Conservation (phyloP, 2,113 vertebrate species). For the Pyxicephalus adspersus region DNA sequence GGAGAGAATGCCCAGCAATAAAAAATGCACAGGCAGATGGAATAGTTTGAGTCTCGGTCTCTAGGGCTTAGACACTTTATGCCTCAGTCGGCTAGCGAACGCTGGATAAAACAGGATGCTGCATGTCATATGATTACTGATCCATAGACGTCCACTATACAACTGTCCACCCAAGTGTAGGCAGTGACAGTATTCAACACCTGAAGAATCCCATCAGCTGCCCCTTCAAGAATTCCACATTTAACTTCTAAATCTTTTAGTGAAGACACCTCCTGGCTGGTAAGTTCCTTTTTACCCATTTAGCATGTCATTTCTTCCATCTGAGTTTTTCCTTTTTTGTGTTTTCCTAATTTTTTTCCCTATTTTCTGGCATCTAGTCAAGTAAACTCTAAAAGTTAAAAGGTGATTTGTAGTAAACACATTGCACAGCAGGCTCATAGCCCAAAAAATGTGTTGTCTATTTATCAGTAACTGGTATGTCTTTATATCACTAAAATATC, state of each 20-base stretch:
- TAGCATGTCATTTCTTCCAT: background rate
- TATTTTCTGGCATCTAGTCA: too few species aligned
- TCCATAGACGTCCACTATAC: conserved; percentile 24
- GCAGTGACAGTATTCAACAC: background rate
- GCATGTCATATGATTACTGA: conserved; percentile 46
- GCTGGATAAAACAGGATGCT: conserved; percentile 48
- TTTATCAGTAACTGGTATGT: too few species aligned
- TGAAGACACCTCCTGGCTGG: background rate
- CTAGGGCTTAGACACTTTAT: conserved; percentile 32
- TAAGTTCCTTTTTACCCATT: conserved; percentile 7
- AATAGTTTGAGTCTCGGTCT: conserved; percentile 49
- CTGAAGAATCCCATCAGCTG: conserved; percentile 3
- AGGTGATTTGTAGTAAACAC: too few species aligned
- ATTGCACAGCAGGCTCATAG: too few species aligned
- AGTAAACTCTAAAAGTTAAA: too few species aligned
- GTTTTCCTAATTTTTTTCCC: too few species aligned
- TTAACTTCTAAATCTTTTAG: background rate
- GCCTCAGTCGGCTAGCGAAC: conserved; percentile 31
- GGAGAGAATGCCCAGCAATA: conserved; percentile 16
- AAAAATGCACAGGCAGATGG: conserved; percentile 25
- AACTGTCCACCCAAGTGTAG: conserved; percentile 9
- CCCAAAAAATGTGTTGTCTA: too few species aligned
- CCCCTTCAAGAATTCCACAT: conserved; percentile 1
- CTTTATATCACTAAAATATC: too few species aligned
- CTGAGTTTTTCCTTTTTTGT: too few species aligned